A percentile compares a stretch with the other conserved stretches of the same genome.
phyloP scores from a whole-genome alignment of 2,888 invertebrate species.

The Sinopyrophorus schimmeli region DNA sequence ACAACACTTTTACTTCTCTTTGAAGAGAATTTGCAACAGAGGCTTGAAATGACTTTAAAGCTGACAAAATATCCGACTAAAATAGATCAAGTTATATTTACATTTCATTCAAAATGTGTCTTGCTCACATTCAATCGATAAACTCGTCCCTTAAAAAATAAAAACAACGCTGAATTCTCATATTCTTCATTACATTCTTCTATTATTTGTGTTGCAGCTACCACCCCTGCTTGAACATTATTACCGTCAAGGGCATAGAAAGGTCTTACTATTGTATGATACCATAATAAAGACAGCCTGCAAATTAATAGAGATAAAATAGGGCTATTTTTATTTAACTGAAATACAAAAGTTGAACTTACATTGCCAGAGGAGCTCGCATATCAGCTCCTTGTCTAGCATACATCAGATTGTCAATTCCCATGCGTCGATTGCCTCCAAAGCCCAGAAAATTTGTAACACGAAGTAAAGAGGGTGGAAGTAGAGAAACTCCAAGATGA shows the following conservation, averaged over 20 bases:
- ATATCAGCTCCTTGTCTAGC: slow-evolving; percentile 66
- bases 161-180: slow-evolving; percentile 64
- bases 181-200: slow-evolving; percentile 61
- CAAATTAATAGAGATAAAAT: too few relatives aligned
- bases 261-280: slow-evolving; percentile 69
- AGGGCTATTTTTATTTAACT: slow-evolving; percentile 10
- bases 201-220: slow-evolving; percentile 59
- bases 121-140: slow-evolving; percentile 63
- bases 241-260: slow-evolving; percentile 68
- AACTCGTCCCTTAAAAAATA: slow-evolving; percentile 68
- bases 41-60: slow-evolving; percentile 61
- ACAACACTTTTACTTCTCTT: slow-evolving; percentile 65
- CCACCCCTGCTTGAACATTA: slow-evolving; percentile 62
- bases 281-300: slow-evolving; percentile 66
- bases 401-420: slow-evolving; percentile 63
- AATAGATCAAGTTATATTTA: slow-evolving; percentile 28
- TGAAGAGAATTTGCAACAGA: slow-evolving; percentile 64
- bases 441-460: slow-evolving; percentile 68
- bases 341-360: slow-evolving; percentile 40
- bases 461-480: slow-evolving; percentile 66
- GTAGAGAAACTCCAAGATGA: slow-evolving; percentile 67
- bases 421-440: slow-evolving; percentile 63
- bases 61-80: slow-evolving; percentile 63
- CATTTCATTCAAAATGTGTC: neutral
- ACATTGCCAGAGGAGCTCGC: slow-evolving; percentile 70